Evolutionary conservation across 2,113 vertebrate species (phyloP).

Genomic region (Petaurus breviceps): DNA sequence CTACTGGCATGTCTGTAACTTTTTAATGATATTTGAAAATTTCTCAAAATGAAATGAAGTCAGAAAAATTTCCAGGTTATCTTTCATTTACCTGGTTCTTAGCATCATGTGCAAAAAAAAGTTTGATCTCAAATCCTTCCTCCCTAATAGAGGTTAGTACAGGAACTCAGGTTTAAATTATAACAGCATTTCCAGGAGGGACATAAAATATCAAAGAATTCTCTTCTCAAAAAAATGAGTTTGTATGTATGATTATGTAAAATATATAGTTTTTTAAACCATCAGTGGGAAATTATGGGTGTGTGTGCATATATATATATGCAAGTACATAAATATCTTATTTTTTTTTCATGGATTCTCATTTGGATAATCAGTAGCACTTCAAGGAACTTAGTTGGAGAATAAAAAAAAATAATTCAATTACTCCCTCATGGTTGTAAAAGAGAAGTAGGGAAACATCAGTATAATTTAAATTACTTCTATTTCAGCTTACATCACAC

Average conservation of each 20-base stretch:
- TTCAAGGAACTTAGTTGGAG: background rate
- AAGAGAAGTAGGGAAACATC: background rate
- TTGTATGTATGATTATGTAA: background rate
- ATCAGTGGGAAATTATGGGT: background rate
- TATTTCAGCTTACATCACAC: background rate
- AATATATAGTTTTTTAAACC: background rate
- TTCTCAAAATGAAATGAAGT: background rate
- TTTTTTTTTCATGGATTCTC: background rate
- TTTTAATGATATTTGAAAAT: background rate
- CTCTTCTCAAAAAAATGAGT: background rate
- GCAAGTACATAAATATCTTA: no score
- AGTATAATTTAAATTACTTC: background rate
- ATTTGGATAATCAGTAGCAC: background rate
- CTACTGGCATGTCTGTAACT: background rate
- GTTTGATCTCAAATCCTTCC: background rate
- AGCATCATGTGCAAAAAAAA: background rate
- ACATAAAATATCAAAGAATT: background rate
- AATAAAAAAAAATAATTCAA: background rate
- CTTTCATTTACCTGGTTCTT: background rate
- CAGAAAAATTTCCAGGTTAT: background rate
- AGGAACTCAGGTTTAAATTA: background rate
- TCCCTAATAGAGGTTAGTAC: background rate
- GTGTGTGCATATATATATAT: no score
- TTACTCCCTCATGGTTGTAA: background rate
- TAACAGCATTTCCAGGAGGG: background rate